Percentiles rank a stretch among this genome's conserved stretches.
Evolutionary conservation across 2,113 vertebrate genomes (phyloP).

Genomic region (Atrichornis clamosus): DNA sequence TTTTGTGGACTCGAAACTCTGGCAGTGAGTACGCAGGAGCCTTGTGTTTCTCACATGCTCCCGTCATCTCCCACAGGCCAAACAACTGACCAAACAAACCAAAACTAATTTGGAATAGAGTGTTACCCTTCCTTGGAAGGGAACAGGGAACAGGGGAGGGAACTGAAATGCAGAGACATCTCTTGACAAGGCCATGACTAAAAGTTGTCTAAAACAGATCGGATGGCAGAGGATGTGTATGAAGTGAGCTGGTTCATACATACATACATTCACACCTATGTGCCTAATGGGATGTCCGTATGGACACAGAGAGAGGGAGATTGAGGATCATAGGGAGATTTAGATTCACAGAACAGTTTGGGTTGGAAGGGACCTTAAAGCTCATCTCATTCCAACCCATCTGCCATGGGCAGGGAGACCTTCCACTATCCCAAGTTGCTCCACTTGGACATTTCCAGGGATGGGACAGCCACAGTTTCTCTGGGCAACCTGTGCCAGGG

Average conservation of each 20-base stretch:
- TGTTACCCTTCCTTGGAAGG: background rate
- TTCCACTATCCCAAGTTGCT: background rate
- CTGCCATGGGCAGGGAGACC: background rate
- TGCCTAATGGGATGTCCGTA: rapidly evolving
- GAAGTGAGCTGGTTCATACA: background rate
- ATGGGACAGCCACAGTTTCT: background rate
- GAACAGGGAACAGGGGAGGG: background rate
- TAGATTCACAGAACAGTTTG: background rate
- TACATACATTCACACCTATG: rapidly evolving
- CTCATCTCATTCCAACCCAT: rapidly evolving
- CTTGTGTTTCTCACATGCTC: background rate
- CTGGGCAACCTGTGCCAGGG: background rate
- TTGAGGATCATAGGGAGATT: background rate
- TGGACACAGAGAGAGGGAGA: background rate
- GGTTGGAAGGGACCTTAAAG: background rate
- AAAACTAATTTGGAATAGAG: background rate
- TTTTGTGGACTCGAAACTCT: background rate
- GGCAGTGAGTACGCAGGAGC: background rate
- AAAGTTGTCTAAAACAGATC: background rate
- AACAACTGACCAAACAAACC: background rate
- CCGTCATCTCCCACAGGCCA: background rate
- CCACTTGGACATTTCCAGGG: background rate
- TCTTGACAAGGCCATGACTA: background rate
- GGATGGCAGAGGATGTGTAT: background rate
- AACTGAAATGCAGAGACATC: background rate